Evolutionary conservation across 2,113 vertebrate genomes (phyloP).

Genomic region (Ivindomyrus marchei): DNA sequence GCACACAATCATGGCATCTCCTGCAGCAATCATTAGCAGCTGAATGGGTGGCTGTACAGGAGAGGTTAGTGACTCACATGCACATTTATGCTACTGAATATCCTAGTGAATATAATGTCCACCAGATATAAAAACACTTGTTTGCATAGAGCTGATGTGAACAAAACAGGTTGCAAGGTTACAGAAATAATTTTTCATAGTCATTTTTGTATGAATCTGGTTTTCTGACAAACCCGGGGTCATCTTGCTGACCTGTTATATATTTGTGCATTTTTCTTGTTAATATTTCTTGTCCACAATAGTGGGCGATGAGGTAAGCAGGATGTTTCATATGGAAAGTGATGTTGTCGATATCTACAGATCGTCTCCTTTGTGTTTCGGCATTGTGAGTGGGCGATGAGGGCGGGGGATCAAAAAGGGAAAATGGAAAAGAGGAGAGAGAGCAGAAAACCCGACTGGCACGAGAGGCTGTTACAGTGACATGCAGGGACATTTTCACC

Average conservation of each 20-base stretch:
- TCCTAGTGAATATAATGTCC: neutral
- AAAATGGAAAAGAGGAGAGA: constrained; percentile 36
- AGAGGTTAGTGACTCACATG: neutral
- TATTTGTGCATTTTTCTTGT: neutral
- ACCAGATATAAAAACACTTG: neutral
- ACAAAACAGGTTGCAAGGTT: neutral
- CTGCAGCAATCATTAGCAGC: neutral
- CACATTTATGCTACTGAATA: neutral
- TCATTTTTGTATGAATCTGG: neutral
- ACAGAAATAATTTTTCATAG: neutral
- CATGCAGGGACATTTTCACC: neutral
- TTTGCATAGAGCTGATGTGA: neutral
- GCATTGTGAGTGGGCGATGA: neutral
- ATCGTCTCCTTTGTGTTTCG: neutral
- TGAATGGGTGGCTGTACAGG: neutral
- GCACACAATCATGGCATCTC: neutral
- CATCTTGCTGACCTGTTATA: neutral
- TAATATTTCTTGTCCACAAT: neutral
- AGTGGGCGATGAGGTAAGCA: neutral
- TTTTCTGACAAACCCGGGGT: neutral
- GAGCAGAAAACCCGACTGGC: constrained; percentile 32
- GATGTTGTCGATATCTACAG: neutral
- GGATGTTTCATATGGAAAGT: neutral
- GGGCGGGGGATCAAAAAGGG: neutral
- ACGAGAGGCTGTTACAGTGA: neutral